These are phyloP conservation scores for Monomorium pharaonis DNA, from an alignment of 1,140 invertebrate genomes.

Conservation along the genomic window DNA sequence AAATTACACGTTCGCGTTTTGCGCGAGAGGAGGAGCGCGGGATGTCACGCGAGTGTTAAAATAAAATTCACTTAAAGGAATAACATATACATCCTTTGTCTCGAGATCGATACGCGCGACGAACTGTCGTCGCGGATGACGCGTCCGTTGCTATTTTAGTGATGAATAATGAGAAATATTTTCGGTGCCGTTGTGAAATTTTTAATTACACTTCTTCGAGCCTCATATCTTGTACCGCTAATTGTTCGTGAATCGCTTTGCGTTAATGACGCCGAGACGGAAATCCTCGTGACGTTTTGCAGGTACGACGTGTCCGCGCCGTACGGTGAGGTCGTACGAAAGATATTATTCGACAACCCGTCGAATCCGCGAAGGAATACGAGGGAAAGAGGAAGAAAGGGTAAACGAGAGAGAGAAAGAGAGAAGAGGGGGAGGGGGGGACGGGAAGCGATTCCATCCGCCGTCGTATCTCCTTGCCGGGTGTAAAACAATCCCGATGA, in stretches of 20 bases:
- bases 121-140: no score
- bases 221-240: neutral
- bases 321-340: conserved; percentile 22
- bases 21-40: neutral
- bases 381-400: neutral
- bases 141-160: no score
- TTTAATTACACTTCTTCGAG: neutral
- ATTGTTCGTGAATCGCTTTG: neutral
- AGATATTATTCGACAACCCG: conserved; percentile 19
- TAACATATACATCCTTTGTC: neutral
- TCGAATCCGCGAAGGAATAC: neutral
- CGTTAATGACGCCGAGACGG: neutral
- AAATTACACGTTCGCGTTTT: conserved; percentile 19
- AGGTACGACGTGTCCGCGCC: neutral
- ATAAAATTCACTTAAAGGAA: neutral
- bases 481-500: conserved; percentile 61
- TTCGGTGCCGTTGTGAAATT: neutral
- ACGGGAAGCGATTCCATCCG: conserved; percentile 28
- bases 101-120: no score
- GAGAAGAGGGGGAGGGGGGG: no score
- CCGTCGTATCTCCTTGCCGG: neutral
- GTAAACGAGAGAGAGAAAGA: no score
- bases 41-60: neutral
- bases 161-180: no score
- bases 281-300: conserved; percentile 2